Evolutionary conservation across 2,797 vertebrate genomes (phyloP).

Genomic region (Chaetodon trifasciatus): DNA sequence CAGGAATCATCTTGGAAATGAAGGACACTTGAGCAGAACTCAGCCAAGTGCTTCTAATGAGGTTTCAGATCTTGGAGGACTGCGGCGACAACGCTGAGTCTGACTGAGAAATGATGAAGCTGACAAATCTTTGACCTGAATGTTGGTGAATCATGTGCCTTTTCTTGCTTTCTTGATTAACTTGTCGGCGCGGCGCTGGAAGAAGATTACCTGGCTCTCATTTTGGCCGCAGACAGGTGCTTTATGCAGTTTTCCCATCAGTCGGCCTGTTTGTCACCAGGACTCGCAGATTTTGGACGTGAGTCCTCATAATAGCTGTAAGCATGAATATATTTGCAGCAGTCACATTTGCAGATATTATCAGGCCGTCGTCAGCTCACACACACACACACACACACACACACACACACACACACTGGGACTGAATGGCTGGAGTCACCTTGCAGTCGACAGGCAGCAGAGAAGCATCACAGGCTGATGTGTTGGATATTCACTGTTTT

Average conservation of each 20-base stretch:
- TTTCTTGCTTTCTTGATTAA: background rate
- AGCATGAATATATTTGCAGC: conserved; percentile 44
- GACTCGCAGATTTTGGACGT: conserved; percentile 2
- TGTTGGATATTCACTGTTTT: background rate
- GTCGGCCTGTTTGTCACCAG: conserved; percentile 18
- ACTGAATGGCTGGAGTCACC: conserved; percentile 30
- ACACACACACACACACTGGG: no score
- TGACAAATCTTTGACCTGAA: background rate
- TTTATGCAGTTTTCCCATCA: conserved; percentile 4
- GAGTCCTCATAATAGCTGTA: background rate
- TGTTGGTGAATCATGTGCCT: background rate
- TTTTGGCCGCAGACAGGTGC: background rate
- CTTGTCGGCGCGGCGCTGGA: background rate
- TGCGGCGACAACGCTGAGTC: background rate
- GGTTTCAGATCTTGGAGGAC: background rate
- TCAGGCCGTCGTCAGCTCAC: conserved; percentile 2
- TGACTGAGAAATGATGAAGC: background rate
- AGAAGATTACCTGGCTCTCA: background rate
- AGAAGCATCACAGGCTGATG: background rate
- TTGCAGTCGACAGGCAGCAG: conserved; percentile 22
- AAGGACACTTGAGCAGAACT: conserved; percentile 17
- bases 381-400: no score
- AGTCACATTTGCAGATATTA: conserved; percentile 14
- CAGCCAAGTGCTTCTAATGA: background rate
- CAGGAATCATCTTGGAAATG: conserved; percentile 10